Percentiles rank a stretch among this genome's conserved stretches.
phyloP scores from a whole-genome alignment of 2,888 invertebrate genomes.

The Papilio elwesi region DNA sequence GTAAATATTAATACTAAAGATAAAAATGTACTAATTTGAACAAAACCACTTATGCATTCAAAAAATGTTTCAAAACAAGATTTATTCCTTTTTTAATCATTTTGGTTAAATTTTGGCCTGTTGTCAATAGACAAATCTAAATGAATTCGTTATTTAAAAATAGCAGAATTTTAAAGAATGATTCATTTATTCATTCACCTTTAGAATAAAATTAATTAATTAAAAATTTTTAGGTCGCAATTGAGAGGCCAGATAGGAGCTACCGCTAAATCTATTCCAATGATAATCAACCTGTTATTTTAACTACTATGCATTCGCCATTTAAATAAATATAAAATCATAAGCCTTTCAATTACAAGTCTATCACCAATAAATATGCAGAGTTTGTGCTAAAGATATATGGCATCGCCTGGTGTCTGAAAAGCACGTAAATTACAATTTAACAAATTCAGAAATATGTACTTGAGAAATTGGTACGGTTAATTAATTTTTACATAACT shows the following conservation, averaged over 20 bases:
- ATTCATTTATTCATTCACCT: slow-evolving; percentile 2
- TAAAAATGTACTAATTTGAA: too few species aligned
- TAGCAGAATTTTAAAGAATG: not conserved
- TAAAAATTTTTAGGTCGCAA: not conserved
- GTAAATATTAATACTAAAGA: too few species aligned
- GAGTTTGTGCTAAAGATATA: slow-evolving; percentile 15
- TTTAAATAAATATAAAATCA: slow-evolving; percentile 21
- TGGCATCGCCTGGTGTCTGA: not conserved
- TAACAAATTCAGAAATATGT: not conserved
- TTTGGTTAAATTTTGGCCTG: too few species aligned
- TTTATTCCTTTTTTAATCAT: too few species aligned
- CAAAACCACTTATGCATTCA: too few species aligned
- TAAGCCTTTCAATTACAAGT: slow-evolving; percentile 18
- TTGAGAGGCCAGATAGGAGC: not conserved
- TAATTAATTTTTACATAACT: too few species aligned
- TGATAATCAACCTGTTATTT: slow-evolving; percentile 10
- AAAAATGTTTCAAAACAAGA: too few species aligned
- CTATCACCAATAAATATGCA: slow-evolving; percentile 31
- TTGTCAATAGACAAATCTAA: not conserved
- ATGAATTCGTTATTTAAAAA: not conserved
- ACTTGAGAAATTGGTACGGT: too few species aligned
- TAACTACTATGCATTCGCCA: slow-evolving; percentile 14
- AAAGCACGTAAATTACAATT: not conserved
- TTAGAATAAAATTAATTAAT: slow-evolving; percentile 10
- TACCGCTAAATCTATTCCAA: not conserved